A percentile compares a stretch with the other conserved stretches of the same genome.
Evolutionary conservation across 2,113 vertebrate genomes (phyloP).

Genomic region (Sphaerodactylus townsendi): DNA sequence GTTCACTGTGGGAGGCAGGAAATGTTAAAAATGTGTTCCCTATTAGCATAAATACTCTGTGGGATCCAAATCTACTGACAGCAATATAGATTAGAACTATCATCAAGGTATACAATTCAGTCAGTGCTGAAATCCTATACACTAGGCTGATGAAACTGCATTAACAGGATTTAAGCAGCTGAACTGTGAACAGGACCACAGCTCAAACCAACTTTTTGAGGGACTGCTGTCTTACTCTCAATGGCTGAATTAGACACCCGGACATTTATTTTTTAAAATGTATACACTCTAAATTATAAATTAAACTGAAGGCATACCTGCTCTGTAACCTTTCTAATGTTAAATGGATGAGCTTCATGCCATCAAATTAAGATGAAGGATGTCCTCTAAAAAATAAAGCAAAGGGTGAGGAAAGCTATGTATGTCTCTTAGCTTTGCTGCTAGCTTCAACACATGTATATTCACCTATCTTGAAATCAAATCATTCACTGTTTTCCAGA

Average conservation of each 20-base stretch:
- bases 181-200: neutral
- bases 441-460: neutral
- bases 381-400: slow-evolving; percentile 38
- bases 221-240: too few relatives aligned
- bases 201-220: neutral
- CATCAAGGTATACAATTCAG: neutral
- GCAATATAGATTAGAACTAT: neutral
- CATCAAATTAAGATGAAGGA: slow-evolving; percentile 50
- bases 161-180: neutral
- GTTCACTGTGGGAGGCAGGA: too few relatives aligned
- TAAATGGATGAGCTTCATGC: slow-evolving; percentile 46
- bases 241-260: neutral
- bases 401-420: neutral
- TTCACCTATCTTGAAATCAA: neutral
- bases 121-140: neutral
- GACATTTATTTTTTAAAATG: too few relatives aligned
- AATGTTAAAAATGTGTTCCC: too few relatives aligned
- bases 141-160: neutral
- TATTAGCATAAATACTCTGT: too few relatives aligned
- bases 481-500: neutral
- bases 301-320: slow-evolving; percentile 48
- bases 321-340: slow-evolving; percentile 30
- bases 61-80: too few relatives aligned
- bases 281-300: too few relatives aligned
- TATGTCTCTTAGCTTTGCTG: neutral